These are phyloP conservation scores for Acromyrmex charruanus DNA, from an alignment of 1,140 invertebrate genomes.

Conservation along the genomic window DNA sequence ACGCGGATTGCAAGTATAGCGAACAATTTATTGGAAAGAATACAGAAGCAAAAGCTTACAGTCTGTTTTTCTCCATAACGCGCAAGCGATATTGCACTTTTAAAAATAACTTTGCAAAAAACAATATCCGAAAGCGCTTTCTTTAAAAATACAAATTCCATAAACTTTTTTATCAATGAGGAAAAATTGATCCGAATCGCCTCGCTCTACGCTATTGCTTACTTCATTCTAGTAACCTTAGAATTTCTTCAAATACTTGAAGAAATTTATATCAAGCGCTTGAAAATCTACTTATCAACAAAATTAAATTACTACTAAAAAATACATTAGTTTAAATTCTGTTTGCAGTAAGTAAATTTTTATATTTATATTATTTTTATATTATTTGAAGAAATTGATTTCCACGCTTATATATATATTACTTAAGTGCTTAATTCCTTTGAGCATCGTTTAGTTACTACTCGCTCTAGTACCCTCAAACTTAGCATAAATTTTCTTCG, in stretches of 20 bases:
- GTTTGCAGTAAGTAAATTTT: background rate
- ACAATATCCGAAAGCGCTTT: background rate
- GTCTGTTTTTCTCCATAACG: constrained; percentile 12
- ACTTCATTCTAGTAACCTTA: background rate
- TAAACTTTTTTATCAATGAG: background rate
- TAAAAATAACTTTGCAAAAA: background rate
- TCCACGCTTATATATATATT: no score
- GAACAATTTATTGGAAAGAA: constrained; percentile 47
- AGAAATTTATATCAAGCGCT: no score
- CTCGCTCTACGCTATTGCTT: no score
- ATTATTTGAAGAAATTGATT: background rate
- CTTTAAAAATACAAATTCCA: background rate
- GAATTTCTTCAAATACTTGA: background rate
- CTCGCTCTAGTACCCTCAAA: no score
- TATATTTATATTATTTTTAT: background rate
- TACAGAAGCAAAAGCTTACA: constrained; percentile 27
- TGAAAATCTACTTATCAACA: background rate
- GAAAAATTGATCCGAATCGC: no score
- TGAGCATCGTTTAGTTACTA: no score
- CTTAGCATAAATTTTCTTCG: no score
- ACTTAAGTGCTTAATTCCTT: no score
- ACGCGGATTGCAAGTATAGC: constrained; percentile 16
- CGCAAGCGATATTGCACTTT: constrained; percentile 20
- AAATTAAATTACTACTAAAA: background rate
- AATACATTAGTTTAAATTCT: background rate